Percentiles rank a stretch among this genome's conserved stretches.
Evolutionary conservation across 2,113 vertebrate genomes (phyloP).

Genomic region (Pteropus alecto): DNA sequence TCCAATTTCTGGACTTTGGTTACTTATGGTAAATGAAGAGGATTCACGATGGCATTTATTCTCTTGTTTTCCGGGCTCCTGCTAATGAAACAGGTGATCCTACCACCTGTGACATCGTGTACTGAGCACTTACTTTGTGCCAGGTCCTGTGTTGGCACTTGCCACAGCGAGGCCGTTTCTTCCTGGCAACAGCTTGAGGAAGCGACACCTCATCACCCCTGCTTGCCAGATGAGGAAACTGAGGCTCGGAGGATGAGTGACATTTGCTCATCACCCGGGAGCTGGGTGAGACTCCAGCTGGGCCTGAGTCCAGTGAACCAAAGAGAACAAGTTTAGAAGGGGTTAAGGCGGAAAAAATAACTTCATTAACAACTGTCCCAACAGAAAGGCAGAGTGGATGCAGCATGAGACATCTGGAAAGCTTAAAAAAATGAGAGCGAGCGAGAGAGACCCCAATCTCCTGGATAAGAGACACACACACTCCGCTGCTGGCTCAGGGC

Average conservation of each 20-base stretch:
- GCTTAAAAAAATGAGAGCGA: background rate
- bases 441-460: background rate
- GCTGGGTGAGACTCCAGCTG: background rate
- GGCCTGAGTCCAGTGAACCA: background rate
- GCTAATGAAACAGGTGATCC: background rate
- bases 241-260: background rate
- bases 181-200: background rate
- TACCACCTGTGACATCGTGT: accelerated
- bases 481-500: background rate
- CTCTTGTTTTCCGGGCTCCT: background rate
- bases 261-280: background rate
- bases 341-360: background rate
- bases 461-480: background rate
- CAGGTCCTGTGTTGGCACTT: background rate
- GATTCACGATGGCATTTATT: too few species aligned
- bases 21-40: background rate
- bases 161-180: background rate
- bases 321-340: background rate
- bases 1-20: background rate
- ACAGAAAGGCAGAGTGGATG: background rate
- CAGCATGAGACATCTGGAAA: background rate
- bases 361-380: background rate
- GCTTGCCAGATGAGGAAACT: background rate
- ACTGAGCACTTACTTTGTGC: background rate
- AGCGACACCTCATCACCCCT: background rate